Conservation (phyloP, 2,888 invertebrate genomes). For the Ephialtes manifestator region DNA sequence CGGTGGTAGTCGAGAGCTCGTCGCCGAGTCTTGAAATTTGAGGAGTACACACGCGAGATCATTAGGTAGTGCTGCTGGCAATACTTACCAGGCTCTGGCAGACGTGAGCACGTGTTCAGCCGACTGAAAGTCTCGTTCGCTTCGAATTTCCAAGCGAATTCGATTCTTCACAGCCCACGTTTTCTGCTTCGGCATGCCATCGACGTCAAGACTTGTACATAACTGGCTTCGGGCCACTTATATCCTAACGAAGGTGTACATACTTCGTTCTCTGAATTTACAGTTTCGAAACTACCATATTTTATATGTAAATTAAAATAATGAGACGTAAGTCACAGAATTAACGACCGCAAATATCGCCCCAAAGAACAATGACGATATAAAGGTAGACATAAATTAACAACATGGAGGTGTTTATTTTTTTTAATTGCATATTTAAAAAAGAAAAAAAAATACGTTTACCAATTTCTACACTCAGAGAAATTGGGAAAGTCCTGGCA, state of each 20-base stretch:
- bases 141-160: slow-evolving; percentile 56
- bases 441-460: too few species aligned
- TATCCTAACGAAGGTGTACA: slow-evolving; percentile 5
- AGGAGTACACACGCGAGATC: slow-evolving; percentile 17
- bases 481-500: too few species aligned
- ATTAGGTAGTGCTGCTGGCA: slow-evolving; percentile 13
- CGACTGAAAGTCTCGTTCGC: slow-evolving; percentile 28
- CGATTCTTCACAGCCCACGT: slow-evolving; percentile 47
- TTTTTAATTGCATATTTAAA: too few species aligned
- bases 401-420: too few species aligned
- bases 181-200: background rate
- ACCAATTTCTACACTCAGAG: too few species aligned
- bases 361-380: too few species aligned
- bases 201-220: slow-evolving; percentile 3
- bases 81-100: slow-evolving; percentile 5
- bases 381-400: too few species aligned
- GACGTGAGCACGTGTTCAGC: slow-evolving; percentile 27
- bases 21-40: slow-evolving; percentile 28
- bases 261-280: background rate
- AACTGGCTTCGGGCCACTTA: slow-evolving; percentile 7
- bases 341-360: too few species aligned
- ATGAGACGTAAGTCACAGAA: background rate
- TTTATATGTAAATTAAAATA: background rate
- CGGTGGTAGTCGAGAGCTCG: slow-evolving; percentile 4
- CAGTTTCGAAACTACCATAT: background rate